Evolutionary conservation across 1,140 invertebrate genomes (phyloP).

Genomic region (Helicoverpa armigera): DNA sequence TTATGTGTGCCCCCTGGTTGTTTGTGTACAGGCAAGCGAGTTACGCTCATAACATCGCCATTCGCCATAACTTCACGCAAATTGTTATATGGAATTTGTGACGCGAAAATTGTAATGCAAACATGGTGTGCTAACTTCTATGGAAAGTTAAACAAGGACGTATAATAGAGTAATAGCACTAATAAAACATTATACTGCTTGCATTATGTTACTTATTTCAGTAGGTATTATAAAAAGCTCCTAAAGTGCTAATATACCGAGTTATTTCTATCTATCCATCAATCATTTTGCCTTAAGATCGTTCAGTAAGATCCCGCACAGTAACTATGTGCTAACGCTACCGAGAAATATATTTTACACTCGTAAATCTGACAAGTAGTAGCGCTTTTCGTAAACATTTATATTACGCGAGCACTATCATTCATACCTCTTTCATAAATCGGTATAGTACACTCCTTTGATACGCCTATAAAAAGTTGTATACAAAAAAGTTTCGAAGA

Average conservation of each 20-base stretch:
- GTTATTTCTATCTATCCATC: conserved; percentile 19
- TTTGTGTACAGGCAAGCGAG: conserved; percentile 27
- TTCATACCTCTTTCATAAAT: conserved; percentile 6
- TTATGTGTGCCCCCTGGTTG: conserved; percentile 20
- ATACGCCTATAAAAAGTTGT: conserved; percentile 44
- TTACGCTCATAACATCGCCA: conserved; percentile 19
- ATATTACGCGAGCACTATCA: conserved; percentile 35
- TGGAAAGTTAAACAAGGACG: background rate
- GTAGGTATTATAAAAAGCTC: conserved; percentile 1
- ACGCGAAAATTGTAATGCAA: conserved; percentile 29
- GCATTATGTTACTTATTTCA: background rate
- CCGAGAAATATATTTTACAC: background rate
- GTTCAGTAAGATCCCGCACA: conserved; percentile 7
- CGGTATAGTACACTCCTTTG: conserved; percentile 15
- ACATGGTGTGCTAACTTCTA: conserved; percentile 2
- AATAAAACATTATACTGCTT: background rate
- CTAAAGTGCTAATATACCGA: background rate
- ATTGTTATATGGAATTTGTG: conserved; percentile 41
- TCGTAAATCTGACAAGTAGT: conserved; percentile 30
- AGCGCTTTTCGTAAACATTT: conserved; percentile 31
- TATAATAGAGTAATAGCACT: background rate
- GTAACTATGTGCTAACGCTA: conserved; percentile 24
- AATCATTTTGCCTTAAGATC: conserved; percentile 31
- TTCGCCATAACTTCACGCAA: conserved; percentile 37
- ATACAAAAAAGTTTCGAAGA: conserved; percentile 38